A percentile compares a stretch with the other conserved stretches of the same genome.
Conservation (phyloP, 2,797 vertebrate genomes). For the Columba guinea region DNA sequence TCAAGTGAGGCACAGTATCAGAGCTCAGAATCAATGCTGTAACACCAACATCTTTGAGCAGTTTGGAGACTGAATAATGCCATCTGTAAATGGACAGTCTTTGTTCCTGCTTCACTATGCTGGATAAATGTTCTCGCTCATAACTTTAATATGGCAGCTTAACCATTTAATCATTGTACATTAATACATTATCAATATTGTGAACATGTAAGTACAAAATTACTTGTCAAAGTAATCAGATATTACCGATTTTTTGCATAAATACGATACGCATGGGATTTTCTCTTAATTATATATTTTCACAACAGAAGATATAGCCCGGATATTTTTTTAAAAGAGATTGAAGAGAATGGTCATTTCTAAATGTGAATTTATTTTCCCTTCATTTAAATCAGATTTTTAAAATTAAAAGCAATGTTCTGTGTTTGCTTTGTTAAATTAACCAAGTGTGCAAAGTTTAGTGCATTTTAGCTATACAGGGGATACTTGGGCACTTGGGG, state of each 20-base stretch:
- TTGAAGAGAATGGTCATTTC: neutral
- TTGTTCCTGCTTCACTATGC: slow-evolving; percentile 65
- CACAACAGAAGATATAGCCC: neutral
- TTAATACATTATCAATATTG: slow-evolving; percentile 79
- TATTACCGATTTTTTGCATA: slow-evolving; percentile 69
- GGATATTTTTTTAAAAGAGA: neutral
- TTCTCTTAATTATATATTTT: slow-evolving; percentile 51
- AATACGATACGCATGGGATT: slow-evolving; percentile 44
- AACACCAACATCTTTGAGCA: slow-evolving; percentile 60
- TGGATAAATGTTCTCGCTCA: slow-evolving; percentile 59
- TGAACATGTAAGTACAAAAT: slow-evolving; percentile 74
- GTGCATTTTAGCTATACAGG: slow-evolving; percentile 5
- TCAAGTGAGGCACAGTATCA: slow-evolving; percentile 82
- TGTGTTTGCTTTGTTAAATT: slow-evolving; percentile 10
- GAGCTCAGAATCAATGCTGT: slow-evolving; percentile 77
- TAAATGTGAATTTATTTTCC: slow-evolving; percentile 4
- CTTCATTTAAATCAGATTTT: neutral
- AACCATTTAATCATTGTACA: slow-evolving; percentile 77
- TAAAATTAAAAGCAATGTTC: slow-evolving; percentile 18
- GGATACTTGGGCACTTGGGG: slow-evolving; percentile 27
- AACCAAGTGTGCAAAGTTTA: slow-evolving; percentile 49
- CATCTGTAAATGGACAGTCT: slow-evolving; percentile 64
- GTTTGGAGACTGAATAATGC: slow-evolving; percentile 64
- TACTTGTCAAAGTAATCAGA: slow-evolving; percentile 75
- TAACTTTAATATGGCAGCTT: slow-evolving; percentile 75